phyloP scores from a whole-genome alignment of 2,113 vertebrate genomes.

The Gambusia holbrooki region DNA sequence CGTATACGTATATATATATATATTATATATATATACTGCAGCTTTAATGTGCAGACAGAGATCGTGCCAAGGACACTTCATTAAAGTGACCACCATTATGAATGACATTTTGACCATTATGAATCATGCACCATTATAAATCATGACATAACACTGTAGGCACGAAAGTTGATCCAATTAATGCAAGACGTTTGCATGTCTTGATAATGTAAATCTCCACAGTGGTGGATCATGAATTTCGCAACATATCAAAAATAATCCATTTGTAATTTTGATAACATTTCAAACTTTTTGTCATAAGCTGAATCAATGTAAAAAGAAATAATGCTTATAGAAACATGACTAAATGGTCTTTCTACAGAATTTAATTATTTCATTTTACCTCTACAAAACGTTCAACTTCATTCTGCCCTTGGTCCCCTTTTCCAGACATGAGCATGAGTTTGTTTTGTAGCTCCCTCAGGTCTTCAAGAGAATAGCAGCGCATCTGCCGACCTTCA shows the following conservation, averaged over 20 bases:
- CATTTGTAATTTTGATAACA: neutral
- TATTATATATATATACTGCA: too few relatives aligned
- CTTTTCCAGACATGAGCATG: slow-evolving; percentile 97
- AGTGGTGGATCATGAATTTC: neutral
- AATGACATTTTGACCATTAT: too few relatives aligned
- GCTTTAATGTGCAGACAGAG: too few relatives aligned
- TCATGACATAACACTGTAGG: too few relatives aligned
- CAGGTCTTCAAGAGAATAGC: slow-evolving; percentile 88
- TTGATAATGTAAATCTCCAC: too few relatives aligned
- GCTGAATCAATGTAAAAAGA: neutral
- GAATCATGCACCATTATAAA: too few relatives aligned
- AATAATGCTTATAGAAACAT: neutral
- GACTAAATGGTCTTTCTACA: neutral
- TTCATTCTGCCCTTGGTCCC: slow-evolving; percentile 85
- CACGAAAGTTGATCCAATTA: too few relatives aligned
- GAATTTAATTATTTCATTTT: neutral
- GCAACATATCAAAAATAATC: neutral
- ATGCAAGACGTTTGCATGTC: too few relatives aligned
- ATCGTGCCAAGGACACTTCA: too few relatives aligned
- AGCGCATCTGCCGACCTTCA: slow-evolving; percentile 55
- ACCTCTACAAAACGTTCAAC: slow-evolving; percentile 93
- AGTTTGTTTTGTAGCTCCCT: slow-evolving; percentile 93
- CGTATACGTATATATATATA: too few relatives aligned
- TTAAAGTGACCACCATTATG: too few relatives aligned
- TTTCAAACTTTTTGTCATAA: neutral